A percentile compares a stretch with the other conserved stretches of the same genome.
Conservation (phyloP, 2,797 vertebrate species). For the Rallus crepitans region DNA sequence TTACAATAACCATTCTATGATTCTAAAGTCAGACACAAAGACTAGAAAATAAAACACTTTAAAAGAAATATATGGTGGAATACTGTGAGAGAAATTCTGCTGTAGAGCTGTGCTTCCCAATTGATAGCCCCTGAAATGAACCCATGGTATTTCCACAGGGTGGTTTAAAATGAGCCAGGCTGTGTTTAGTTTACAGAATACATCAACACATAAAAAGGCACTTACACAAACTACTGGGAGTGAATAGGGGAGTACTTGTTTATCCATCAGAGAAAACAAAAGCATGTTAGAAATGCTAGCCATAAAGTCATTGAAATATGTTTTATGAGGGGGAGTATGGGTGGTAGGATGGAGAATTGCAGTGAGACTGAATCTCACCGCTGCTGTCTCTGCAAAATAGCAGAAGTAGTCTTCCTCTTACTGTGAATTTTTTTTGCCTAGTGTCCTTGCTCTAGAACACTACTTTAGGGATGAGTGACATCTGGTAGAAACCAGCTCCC, state of each 20-base stretch:
- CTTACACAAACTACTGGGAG: background rate
- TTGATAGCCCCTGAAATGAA: background rate
- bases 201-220: background rate
- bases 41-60: background rate
- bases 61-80: background rate
- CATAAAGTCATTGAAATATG: background rate
- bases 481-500: conserved; percentile 16
- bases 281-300: background rate
- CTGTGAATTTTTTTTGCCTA: background rate
- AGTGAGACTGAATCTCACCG: background rate
- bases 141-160: background rate
- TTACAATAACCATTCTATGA: too few species aligned
- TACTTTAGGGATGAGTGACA: conserved; percentile 2
- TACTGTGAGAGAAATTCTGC: background rate
- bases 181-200: background rate
- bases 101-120: background rate
- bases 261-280: background rate
- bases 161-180: background rate
- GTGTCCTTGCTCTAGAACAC: background rate
- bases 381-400: background rate
- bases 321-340: background rate
- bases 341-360: background rate
- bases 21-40: background rate
- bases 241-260: background rate
- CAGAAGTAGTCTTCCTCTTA: background rate